Conservation (phyloP, 2,888 invertebrate genomes). For the Clitarchus hookeri region DNA sequence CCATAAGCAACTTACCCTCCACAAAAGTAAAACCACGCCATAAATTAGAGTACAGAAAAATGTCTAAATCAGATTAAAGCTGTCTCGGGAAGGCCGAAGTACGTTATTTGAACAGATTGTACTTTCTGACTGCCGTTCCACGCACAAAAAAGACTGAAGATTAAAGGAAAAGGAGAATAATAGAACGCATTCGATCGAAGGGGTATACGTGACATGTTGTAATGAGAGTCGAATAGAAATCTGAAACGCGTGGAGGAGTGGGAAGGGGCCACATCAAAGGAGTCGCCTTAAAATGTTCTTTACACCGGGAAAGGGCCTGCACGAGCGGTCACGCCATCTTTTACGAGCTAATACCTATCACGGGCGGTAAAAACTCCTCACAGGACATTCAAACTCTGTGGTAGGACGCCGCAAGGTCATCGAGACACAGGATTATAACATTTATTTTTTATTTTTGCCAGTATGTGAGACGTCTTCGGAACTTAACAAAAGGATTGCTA, state of each 20-base stretch:
- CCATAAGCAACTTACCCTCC: not conserved
- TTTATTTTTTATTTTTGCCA: too few species aligned
- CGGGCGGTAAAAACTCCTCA: too few species aligned
- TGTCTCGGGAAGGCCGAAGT: not conserved
- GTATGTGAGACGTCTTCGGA: too few species aligned
- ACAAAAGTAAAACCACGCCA: not conserved
- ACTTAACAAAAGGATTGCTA: too few species aligned
- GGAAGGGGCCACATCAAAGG: not conserved
- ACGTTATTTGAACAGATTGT: not conserved
- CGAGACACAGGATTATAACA: too few species aligned
- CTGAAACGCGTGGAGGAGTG: not conserved
- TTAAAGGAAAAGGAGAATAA: not conserved
- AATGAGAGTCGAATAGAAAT: conserved; percentile 5
- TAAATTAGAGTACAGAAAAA: not conserved
- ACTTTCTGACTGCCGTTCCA: not conserved
- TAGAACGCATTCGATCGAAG: not conserved
- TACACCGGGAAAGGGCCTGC: not conserved
- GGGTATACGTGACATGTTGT: not conserved
- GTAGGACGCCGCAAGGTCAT: too few species aligned
- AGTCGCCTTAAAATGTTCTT: not conserved
- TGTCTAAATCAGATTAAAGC: not conserved
- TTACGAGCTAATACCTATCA: not conserved
- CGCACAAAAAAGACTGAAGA: not conserved
- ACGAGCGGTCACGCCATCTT: not conserved
- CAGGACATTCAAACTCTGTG: too few species aligned